These are phyloP conservation scores for Rhinophrynus dorsalis DNA, from an alignment of 2,797 vertebrate genomes.

Conservation along the genomic window DNA sequence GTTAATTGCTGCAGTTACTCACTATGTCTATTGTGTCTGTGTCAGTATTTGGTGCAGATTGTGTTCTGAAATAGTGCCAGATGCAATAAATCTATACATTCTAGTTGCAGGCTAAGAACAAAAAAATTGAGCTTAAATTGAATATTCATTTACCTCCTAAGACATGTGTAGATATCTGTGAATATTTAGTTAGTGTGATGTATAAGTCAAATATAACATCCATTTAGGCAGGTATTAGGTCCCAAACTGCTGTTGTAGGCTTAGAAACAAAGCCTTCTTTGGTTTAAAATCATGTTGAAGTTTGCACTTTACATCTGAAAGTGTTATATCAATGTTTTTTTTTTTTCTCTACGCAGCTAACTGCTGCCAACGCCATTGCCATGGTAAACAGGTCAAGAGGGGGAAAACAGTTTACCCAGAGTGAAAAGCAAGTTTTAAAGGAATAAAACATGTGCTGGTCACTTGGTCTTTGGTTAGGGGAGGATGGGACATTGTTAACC, in stretches of 20 bases:
- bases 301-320: conserved; percentile 46
- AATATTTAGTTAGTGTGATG: not conserved
- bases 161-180: conserved; percentile 6
- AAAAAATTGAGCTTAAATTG: not conserved
- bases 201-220: conserved; percentile 24
- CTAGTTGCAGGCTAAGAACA: not conserved
- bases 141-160: conserved; percentile 12
- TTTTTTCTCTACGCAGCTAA: conserved; percentile 21
- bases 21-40: not conserved
- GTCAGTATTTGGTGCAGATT: not conserved
- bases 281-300: conserved; percentile 33
- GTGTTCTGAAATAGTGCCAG: not conserved
- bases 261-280: conserved; percentile 33
- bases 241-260: conserved; percentile 29
- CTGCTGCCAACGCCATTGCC: conserved; percentile 33
- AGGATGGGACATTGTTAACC: no score
- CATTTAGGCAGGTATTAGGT: conserved; percentile 28
- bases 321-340: conserved; percentile 40
- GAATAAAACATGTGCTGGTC: no score
- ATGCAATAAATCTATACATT: not conserved
- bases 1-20: not conserved
- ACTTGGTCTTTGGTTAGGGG: no score
- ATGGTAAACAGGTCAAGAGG: conserved; percentile 30
- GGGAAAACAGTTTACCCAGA: conserved; percentile 3
- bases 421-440: not conserved